Conservation (phyloP, 2,888 invertebrate species). For the Gerris lacustris region DNA sequence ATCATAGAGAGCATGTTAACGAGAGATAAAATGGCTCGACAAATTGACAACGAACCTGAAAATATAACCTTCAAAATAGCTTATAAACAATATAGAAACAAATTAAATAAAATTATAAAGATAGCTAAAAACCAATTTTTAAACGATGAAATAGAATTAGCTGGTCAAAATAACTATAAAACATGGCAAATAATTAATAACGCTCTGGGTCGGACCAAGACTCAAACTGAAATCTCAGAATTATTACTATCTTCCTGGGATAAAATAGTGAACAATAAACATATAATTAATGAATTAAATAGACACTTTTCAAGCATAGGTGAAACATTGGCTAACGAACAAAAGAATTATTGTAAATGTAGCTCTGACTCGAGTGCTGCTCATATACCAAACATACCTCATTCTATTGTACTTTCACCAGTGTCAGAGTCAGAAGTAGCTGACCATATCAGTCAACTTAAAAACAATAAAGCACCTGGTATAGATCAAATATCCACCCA, state of each 20-base stretch:
- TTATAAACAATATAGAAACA: not conserved
- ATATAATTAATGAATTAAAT: not conserved
- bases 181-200: not conserved
- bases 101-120: not conserved
- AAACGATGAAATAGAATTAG: not conserved
- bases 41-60: not conserved
- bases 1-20: not conserved
- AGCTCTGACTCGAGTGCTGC: not conserved
- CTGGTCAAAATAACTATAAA: not conserved
- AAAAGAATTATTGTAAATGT: not conserved
- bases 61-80: not conserved
- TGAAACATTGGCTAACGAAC: not conserved
- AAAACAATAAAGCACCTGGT: not conserved
- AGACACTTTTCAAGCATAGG: not conserved
- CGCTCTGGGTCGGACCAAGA: no score
- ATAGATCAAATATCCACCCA: not conserved
- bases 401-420: not conserved
- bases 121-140: not conserved
- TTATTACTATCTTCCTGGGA: not conserved
- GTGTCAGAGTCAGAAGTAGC: not conserved
- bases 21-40: not conserved
- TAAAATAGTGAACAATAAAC: not conserved
- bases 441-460: not conserved
- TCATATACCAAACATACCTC: not conserved
- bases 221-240: not conserved